Evolutionary conservation across 1,140 invertebrate genomes (phyloP), one percentile per base, ranked within the genome.

Genomic region (Cyphomyrmex costatus): DNA sequence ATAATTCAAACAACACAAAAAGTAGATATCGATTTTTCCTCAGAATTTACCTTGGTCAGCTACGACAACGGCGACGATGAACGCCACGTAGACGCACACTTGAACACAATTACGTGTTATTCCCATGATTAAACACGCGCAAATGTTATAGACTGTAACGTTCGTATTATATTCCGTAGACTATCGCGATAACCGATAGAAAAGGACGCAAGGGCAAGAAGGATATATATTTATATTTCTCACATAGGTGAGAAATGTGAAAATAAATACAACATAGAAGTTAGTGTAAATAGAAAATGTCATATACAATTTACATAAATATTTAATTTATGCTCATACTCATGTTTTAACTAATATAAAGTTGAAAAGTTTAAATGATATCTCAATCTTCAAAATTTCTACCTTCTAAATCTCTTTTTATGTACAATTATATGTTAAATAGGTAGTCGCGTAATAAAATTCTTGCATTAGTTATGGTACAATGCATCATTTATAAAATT

Each of bases 141-240:
- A 30, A 42, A 74, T 65, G 42, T 70, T 14, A 19, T 36, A 19
- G 21, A 36, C 42, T 10, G 4, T 53, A 51, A 12, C 5, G 16
- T 49, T 53, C 27, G 24, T 0, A 19, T 63, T 56, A 30, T 36
- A 42, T 77, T 66, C 63, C 68, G 88, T 90, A 90, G 86, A 90
- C 16, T 46, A 74, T 46, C 27, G 19, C 7, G 36, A 7, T 5
- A 3, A 33, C 0, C n/a, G 19, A 36, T 60, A 7, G 0, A 24
- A 21, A 30, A 16, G 51, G 33, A 65, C 14, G 27, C 5, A 4
- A 61, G 16, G 49, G 12, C n/a, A 8, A 33, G 12, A 65, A 77
- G 2, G 19, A 14, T n/a, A n/a, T n/a, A n/a, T n/a, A n/a, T n/a
- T n/a, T n/a, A n/a, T n/a, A n/a, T n/a, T n/a, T n/a, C n/a, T n/a